Evolutionary conservation across 2,113 vertebrate genomes (phyloP).

Genomic region (Aleadryas rufinucha): DNA sequence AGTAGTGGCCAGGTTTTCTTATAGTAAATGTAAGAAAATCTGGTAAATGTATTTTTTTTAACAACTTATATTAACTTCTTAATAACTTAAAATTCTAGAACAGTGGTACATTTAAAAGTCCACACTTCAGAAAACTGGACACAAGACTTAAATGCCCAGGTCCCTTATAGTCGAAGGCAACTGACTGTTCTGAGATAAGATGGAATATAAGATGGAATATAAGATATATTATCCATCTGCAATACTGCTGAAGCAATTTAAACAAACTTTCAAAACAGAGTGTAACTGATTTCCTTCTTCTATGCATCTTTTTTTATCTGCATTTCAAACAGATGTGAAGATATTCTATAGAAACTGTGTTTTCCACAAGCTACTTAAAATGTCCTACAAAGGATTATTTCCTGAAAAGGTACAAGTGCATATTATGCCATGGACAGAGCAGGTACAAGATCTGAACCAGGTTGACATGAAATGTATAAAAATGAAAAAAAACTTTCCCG

Average conservation of each 20-base stretch:
- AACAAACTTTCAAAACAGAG: not conserved
- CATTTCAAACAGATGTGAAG: not conserved
- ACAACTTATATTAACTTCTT: not conserved
- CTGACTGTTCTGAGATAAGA: not conserved
- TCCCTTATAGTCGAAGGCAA: fast-evolving
- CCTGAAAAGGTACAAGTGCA: not conserved
- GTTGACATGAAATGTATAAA: not conserved
- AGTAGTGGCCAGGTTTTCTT: not conserved
- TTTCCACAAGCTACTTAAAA: not conserved
- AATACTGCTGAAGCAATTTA: not conserved
- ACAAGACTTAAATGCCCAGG: not conserved
- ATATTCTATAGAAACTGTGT: not conserved
- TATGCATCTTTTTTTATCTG: not conserved
- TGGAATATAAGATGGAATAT: no score
- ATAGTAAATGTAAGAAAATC: not conserved
- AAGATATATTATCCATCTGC: not conserved
- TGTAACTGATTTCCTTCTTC: not conserved
- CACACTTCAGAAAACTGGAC: not conserved
- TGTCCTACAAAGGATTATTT: not conserved
- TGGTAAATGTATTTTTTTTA: no score
- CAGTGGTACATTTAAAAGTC: not conserved
- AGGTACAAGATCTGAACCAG: not conserved
- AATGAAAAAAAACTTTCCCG: not conserved
- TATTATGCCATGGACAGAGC: not conserved
- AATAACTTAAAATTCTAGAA: not conserved